A percentile compares a stretch with the other conserved stretches of the same genome.
Conservation (phyloP, 2,888 invertebrate species). For the Nomada flava region DNA sequence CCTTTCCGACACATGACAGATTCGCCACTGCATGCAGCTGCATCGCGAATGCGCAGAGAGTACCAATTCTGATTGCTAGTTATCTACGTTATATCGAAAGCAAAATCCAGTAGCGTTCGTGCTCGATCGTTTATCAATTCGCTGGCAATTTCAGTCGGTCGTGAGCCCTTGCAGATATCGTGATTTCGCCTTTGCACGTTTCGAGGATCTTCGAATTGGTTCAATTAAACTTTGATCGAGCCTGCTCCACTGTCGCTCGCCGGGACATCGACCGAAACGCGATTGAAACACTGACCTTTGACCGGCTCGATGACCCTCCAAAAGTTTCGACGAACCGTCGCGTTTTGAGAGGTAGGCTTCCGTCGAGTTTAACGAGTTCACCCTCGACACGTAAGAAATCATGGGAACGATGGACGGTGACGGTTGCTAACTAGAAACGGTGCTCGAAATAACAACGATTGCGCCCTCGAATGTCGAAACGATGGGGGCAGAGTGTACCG, state of each 20-base stretch:
- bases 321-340: slow-evolving; percentile 40
- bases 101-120: slow-evolving; percentile 13
- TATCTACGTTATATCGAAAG: slow-evolving; percentile 42
- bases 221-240: slow-evolving; percentile 59
- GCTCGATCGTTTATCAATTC: slow-evolving; percentile 46
- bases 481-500: neutral
- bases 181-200: slow-evolving; percentile 37
- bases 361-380: slow-evolving; percentile 46
- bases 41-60: slow-evolving; percentile 23
- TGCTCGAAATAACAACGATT: slow-evolving; percentile 17
- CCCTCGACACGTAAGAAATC: slow-evolving; percentile 35
- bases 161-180: slow-evolving; percentile 2
- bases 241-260: neutral
- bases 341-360: slow-evolving; percentile 1
- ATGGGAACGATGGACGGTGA: neutral
- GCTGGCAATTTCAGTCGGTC: slow-evolving; percentile 21
- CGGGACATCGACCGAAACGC: neutral
- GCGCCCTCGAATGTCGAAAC: neutral
- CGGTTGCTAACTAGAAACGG: slow-evolving; percentile 1
- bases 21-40: neutral
- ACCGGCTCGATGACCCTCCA: slow-evolving; percentile 35
- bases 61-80: slow-evolving; percentile 13
- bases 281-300: slow-evolving; percentile 39
- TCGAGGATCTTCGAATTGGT: slow-evolving; percentile 41
- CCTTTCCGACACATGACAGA: too few species aligned